Evolutionary conservation across 2,113 vertebrate species (phyloP).

Genomic region (Dipodomys stephensi): DNA sequence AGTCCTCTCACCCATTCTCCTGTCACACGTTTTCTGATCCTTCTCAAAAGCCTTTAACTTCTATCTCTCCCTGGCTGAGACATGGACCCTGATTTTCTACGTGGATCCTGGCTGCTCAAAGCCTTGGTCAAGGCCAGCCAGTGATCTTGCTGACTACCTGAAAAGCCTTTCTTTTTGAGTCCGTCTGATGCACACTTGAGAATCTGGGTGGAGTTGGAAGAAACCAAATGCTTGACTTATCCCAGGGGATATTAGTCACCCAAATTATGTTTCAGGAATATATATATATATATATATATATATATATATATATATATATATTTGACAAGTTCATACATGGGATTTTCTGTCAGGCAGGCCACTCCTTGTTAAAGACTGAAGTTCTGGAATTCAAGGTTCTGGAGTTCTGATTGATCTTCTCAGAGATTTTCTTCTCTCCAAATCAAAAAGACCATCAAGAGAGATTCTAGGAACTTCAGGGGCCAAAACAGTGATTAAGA

Average conservation of each 20-base stretch:
- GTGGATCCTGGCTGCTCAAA: background rate
- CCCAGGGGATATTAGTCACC: constrained; percentile 79
- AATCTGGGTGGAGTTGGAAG: constrained; percentile 70
- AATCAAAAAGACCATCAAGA: background rate
- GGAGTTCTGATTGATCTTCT: constrained; percentile 62
- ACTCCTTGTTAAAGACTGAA: constrained; percentile 66
- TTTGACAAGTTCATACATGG: constrained; percentile 73
- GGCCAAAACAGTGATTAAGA: background rate
- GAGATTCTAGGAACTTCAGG: background rate
- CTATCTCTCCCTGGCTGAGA: background rate
- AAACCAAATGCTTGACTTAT: constrained; percentile 62
- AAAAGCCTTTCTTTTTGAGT: background rate
- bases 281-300: too few relatives aligned
- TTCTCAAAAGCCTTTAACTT: background rate
- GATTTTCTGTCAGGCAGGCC: constrained; percentile 64
- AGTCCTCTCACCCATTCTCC: background rate
- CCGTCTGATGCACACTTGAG: constrained; percentile 64
- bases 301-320: constrained; percentile 55
- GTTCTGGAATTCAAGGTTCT: constrained; percentile 49
- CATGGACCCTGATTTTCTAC: background rate
- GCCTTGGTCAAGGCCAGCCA: background rate
- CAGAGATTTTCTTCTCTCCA: background rate
- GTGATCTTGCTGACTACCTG: background rate
- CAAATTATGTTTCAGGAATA: constrained; percentile 67
- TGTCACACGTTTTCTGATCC: background rate